These are phyloP conservation scores for Oenanthe oenanthe DNA, from an alignment of 2,113 vertebrate species.

Conservation along the genomic window DNA sequence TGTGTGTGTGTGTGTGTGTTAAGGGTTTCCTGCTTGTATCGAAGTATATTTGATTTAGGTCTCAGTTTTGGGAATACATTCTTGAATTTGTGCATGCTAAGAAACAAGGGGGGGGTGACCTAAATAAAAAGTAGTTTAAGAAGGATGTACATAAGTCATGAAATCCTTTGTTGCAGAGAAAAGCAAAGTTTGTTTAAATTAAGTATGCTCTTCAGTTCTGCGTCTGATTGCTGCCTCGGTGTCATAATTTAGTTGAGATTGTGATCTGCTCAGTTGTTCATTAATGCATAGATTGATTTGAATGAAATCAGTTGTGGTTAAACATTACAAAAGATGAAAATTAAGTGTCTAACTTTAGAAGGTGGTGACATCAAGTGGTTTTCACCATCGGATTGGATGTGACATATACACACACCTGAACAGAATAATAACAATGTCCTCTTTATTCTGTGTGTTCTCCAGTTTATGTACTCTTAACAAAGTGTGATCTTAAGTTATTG, in stretches of 20 bases:
- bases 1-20: not conserved
- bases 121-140: not conserved
- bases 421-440: too few species aligned
- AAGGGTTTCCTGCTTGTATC: not conserved
- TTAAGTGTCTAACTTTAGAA: not conserved
- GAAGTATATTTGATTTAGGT: not conserved
- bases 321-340: not conserved
- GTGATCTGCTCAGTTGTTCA: not conserved
- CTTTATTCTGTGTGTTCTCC: too few species aligned
- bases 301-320: not conserved
- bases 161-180: not conserved
- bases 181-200: not conserved
- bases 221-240: not conserved
- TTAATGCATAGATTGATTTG: not conserved
- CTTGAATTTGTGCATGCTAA: not conserved
- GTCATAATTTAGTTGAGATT: not conserved
- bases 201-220: not conserved
- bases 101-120: not conserved
- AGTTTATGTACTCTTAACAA: too few species aligned
- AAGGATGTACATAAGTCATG: not conserved
- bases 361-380: not conserved
- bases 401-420: too few species aligned
- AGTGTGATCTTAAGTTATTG: too few species aligned
- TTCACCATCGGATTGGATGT: not conserved
- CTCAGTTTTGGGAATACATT: not conserved